Base-by-base conservation (phyloP, 2,113 vertebrate genomes). In the Centropus unirufus region DNA sequence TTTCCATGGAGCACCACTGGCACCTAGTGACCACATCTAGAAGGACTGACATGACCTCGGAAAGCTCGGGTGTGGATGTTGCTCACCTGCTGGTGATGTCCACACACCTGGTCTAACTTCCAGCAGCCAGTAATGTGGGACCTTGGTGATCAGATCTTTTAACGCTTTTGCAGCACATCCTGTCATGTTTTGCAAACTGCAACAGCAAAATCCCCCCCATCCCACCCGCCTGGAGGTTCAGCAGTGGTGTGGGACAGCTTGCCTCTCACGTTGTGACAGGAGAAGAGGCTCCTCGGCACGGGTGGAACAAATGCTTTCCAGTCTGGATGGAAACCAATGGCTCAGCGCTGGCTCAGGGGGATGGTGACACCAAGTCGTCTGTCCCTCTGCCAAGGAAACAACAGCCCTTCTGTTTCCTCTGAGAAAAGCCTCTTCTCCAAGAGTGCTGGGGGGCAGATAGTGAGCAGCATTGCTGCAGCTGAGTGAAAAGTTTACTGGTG, bases 21-120 rank as follows among this genome's bases (percentile, higher is more conserved):
- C 98, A 97, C 68, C 98, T 98, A 97, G 97, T 87, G 98, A 94
- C 82, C 2, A 3, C 3, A 1, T 3, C 5, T 1, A 13, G 81
- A 82, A 74, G 29, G 68, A 49, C 62, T 6, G 14, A 1, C 14
- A 3, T 0, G 22, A 27, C 1, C 20, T 2, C 14, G 9, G 47
- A 34, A 27, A 21, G 42, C 11, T 5, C 0, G 1, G 1, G 21
- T 0, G 17, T 5, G 2, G 49, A 0, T 36, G 36, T 9, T 36
- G 36, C 27, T 4, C 42, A 21, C 24, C 46, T 12, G 36, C 14
- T 27, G 58, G 2, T 16, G 39, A 1, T 1, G 63, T 34, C 58
- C 40, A 20, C 68, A 59, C 52, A 29, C 30, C 22, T 8, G 36
- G 14, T 22, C 42, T 21, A 7, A 63, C 8, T 27, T 44, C 44